Evolutionary conservation across 2,888 invertebrate species (phyloP), one percentile per base, ranked within the genome.

Genomic region (Tetramorium bicarinatum): DNA sequence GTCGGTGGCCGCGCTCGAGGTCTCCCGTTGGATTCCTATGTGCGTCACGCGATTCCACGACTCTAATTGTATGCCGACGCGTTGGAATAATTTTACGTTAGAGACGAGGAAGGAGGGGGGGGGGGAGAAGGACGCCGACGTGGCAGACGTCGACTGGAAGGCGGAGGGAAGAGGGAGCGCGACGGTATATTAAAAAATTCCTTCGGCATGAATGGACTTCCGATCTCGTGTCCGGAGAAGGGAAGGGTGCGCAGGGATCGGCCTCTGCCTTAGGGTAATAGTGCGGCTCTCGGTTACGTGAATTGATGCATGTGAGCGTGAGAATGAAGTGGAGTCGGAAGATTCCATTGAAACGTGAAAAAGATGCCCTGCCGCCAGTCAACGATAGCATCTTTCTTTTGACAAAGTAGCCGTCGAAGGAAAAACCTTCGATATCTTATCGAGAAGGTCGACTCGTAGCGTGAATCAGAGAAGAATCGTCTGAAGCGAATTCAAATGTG

Each of bases 1-100:
- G 93, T 93, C 93, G 93, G 87, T 93, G 93, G 91, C 93, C 93
- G 93, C 91, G 84, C 92, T 92, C 93, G 93, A 93, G 93, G 93
- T 93, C 93, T 93, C 88, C 88, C 87, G 87, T 80, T 91, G 88
- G 92, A 93, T 93, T 93, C 93, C 93, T 89, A 91, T 88, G 90
- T 92, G 93, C 93, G 93, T 93, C 92, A 92, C 91, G 88, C 87
- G 79, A 88, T 88, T 82, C 82, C 62, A 74, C 77, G 77, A 71
- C 56, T 59, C 82, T 61, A 83, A 83, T 67, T 72, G 83, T 69
- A 74, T 67, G 83, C 71, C 74, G 54, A 72, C 82, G 88, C 86
- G 86, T 86, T 85, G 85, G 85, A 85, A 84, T 89, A 85, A 88
- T 85, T 84, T 77, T 82, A 81, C 56, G 74, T 74, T 49, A 66